A percentile compares a stretch with the other conserved stretches of the same genome.
Conservation (phyloP, 2,113 vertebrate species). For the Poeciliopsis occidentalis region DNA sequence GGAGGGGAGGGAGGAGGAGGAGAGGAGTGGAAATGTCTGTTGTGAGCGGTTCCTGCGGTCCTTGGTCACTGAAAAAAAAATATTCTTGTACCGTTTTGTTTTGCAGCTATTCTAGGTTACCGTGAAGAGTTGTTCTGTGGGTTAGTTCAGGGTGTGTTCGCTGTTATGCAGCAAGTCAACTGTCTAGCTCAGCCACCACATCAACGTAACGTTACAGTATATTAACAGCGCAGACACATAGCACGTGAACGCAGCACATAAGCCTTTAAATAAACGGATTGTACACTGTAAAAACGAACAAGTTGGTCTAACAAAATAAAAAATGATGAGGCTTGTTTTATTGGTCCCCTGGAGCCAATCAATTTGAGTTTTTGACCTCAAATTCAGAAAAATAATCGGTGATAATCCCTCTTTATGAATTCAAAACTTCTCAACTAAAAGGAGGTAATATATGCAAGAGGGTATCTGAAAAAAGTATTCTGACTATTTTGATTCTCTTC, state of each 20-base stretch:
- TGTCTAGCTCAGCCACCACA: conserved; percentile 34
- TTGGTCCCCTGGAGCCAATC: too few species aligned
- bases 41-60: conserved; percentile 52
- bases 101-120: conserved; percentile 25
- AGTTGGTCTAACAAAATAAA: too few species aligned
- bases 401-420: too few species aligned
- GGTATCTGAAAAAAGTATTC: too few species aligned
- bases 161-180: conserved; percentile 36
- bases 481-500: too few species aligned
- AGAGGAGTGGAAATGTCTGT: conserved; percentile 70
- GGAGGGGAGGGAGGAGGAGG: conserved; percentile 59
- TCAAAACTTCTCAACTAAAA: too few species aligned
- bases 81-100: conserved; percentile 39
- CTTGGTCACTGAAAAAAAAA: conserved; percentile 39
- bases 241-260: conserved; percentile 1
- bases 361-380: too few species aligned
- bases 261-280: conserved; percentile 40
- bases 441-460: too few species aligned
- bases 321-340: too few species aligned
- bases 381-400: too few species aligned
- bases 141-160: conserved; percentile 42
- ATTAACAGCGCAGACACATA: conserved; percentile 1
- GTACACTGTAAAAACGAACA: background rate
- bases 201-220: conserved; percentile 22
- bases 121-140: background rate